phyloP scores from a whole-genome alignment of 2,113 vertebrate genomes.

The Anguilla rostrata region DNA sequence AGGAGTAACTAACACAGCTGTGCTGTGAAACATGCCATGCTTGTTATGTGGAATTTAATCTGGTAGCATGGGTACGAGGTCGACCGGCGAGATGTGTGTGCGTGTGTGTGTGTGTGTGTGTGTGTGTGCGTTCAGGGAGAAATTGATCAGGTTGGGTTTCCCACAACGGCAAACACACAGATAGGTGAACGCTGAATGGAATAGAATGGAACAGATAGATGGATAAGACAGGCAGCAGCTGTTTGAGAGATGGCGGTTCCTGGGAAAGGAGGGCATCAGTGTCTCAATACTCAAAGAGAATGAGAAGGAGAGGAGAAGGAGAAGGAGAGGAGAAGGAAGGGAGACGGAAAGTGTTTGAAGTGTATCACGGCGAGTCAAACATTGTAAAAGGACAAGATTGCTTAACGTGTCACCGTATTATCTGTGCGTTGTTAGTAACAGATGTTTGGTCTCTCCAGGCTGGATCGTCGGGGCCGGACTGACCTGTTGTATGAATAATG shows the following conservation, averaged over 20 bases:
- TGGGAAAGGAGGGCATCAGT: conserved; percentile 80
- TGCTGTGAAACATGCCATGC: conserved; percentile 35
- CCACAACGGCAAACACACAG: conserved; percentile 53
- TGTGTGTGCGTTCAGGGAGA: conserved; percentile 36
- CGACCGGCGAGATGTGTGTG: conserved; percentile 40
- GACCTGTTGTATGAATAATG: conserved; percentile 83
- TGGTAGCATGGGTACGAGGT: conserved; percentile 51
- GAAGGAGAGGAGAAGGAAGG: conserved; percentile 53
- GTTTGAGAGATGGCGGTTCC: conserved; percentile 67
- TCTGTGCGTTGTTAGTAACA: conserved; percentile 88
- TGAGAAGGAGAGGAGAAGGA: conserved; percentile 21
- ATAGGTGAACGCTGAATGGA: conserved; percentile 44
- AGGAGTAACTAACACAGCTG: conserved; percentile 40
- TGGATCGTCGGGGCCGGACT: conserved; percentile 89
- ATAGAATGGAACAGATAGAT: neutral
- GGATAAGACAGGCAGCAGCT: neutral
- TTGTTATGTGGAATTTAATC: conserved; percentile 58
- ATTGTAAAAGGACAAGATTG: conserved; percentile 90
- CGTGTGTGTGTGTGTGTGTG: conserved; percentile 13
- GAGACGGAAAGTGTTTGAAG: conserved; percentile 86
- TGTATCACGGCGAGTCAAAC: conserved; percentile 81
- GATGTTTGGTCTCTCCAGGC: conserved; percentile 91
- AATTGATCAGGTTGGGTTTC: conserved; percentile 64
- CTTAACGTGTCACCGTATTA: conserved; percentile 83
- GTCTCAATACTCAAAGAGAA: conserved; percentile 55